Percentiles rank a stretch among this genome's conserved stretches.
phyloP scores from a whole-genome alignment of 2,888 invertebrate genomes.

The Fragum sueziense region DNA sequence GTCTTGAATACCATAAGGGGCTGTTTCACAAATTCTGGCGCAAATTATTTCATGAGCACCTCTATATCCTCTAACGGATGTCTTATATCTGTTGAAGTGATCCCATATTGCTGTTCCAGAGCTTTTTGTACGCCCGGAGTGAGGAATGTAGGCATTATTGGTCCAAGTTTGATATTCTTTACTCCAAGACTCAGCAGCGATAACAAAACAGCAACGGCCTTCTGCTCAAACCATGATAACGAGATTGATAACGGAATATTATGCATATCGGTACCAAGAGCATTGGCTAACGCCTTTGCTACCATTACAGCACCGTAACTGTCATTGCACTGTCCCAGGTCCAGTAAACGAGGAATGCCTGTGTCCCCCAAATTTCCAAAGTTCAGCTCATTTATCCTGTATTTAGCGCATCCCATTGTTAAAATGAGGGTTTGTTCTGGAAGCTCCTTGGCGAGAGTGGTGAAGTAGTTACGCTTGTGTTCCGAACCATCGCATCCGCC shows the following conservation, averaged over 20 bases:
- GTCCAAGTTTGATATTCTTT: conserved; percentile 69
- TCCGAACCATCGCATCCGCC: conserved; percentile 74
- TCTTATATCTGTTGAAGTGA: conserved; percentile 62
- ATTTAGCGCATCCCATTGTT: conserved; percentile 75
- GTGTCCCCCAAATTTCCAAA: conserved; percentile 68
- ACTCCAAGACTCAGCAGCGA: conserved; percentile 69
- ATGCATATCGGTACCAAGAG: conserved; percentile 70
- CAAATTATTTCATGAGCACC: conserved; percentile 48
- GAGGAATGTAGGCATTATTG: conserved; percentile 71
- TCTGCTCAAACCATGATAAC: conserved; percentile 73
- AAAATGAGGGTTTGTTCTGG: conserved; percentile 69
- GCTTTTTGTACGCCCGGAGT: conserved; percentile 64
- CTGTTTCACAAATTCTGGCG: no score
- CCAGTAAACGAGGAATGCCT: conserved; percentile 72
- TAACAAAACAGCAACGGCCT: conserved; percentile 71
- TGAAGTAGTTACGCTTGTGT: conserved; percentile 71
- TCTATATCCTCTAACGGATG: conserved; percentile 64
- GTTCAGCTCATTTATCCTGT: conserved; percentile 64
- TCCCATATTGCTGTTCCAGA: conserved; percentile 64
- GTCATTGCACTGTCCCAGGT: conserved; percentile 72
- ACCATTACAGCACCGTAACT: conserved; percentile 69
- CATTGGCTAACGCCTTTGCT: conserved; percentile 67
- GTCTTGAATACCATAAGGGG: no score
- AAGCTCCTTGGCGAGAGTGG: conserved; percentile 63
- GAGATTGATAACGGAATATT: conserved; percentile 68